Conservation (phyloP, 2,888 invertebrate species). For the Polietes domitor region DNA sequence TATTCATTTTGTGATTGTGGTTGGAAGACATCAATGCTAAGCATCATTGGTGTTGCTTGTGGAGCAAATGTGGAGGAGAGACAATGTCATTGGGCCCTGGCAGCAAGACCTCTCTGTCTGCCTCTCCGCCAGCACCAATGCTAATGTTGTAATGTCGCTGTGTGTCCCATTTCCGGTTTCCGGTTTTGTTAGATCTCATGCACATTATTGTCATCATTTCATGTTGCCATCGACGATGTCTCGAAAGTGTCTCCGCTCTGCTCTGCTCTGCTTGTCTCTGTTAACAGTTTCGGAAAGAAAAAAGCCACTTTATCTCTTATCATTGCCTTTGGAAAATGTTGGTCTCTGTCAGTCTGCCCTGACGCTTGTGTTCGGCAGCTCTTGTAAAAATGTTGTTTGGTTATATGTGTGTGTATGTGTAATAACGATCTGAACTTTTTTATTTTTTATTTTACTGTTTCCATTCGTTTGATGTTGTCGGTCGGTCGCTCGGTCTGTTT, state of each 20-base stretch:
- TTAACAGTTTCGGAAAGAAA: slow-evolving; percentile 35
- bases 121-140: neutral
- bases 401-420: slow-evolving; percentile 8
- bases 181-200: slow-evolving; percentile 54
- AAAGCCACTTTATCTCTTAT: slow-evolving; percentile 49
- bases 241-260: slow-evolving; percentile 52
- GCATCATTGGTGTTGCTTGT: slow-evolving; percentile 49
- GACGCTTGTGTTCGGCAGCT: neutral
- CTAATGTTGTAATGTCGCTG: slow-evolving; percentile 53
- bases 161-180: slow-evolving; percentile 65
- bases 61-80: neutral
- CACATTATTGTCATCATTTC: slow-evolving; percentile 60
- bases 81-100: neutral
- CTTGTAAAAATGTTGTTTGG: neutral
- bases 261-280: slow-evolving; percentile 48
- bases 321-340: slow-evolving; percentile 54
- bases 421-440: slow-evolving; percentile 35
- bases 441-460: slow-evolving; percentile 8
- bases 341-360: slow-evolving; percentile 11
- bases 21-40: slow-evolving; percentile 60
- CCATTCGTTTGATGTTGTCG: slow-evolving; percentile 22
- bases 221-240: slow-evolving; percentile 55
- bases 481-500: neutral
- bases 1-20: slow-evolving; percentile 64
- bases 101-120: neutral